Base-by-base conservation (phyloP, 30 jellyfish, hydroid and myxozoan genomes). In the Aurelia sp. region DNA sequence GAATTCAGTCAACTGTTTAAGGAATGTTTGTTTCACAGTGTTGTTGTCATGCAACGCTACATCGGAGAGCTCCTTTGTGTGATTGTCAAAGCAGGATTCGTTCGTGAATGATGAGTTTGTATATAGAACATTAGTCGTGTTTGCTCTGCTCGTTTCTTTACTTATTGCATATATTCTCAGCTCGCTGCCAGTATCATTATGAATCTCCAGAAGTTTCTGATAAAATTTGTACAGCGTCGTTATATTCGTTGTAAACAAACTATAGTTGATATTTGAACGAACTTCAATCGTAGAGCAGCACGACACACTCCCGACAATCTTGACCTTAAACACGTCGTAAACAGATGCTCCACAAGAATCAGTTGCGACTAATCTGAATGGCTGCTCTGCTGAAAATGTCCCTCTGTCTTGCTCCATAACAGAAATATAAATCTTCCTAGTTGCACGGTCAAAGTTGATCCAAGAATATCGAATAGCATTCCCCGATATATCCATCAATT, bases 291-390 rank as follows among this genome's bases (percentile, higher is more conserved):
- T 40, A 60, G 63, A 87, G 62, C 96, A 87, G 40, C 96, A 87
- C 11, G 96, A 65, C 10, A 87, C 91, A 66, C 13, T 13, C 61
- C 90, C 96, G 17, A 62, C 13, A 11, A 87, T 78, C 18, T n/a
- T 30, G 1, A 87, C 78, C 15, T 62, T 78, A 23, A 87, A 65
- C 9, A 62, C 63, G 48, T 87, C 96, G 70, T 66, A 78, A 3
- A 87, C 90, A 8, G 79, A 22, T 18, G 90, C 73, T 17, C 90
- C 96, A 68, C 96, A 87, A n/a, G 96, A 78, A 50, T 87, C 96
- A 15, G 77, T 69, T n/a, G 78, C 82, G 22, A 76, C 65, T 62
- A 87, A 13, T 50, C 65, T 57, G 59, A 74, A 87, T 59, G 72
- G 62, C 53, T 76, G 52, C 71, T 71, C 64, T 20, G 78, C 66